A percentile compares a stretch with the other conserved stretches of the same genome.
Evolutionary conservation across 2,113 vertebrate genomes (phyloP).

Genomic region (Chauna torquata): DNA sequence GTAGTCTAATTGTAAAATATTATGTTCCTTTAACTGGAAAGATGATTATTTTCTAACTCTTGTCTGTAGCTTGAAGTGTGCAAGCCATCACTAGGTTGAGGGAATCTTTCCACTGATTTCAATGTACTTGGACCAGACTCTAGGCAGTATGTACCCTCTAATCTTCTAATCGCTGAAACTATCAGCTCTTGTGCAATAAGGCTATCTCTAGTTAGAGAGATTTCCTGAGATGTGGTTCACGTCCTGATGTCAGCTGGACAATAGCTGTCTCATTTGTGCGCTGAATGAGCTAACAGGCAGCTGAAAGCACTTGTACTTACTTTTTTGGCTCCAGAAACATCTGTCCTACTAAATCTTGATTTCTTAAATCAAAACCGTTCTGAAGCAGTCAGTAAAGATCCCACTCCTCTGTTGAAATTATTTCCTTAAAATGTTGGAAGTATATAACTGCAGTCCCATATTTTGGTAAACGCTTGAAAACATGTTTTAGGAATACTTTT

Average conservation of each 20-base stretch:
- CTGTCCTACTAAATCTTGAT: not conserved
- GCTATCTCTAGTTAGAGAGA: not conserved
- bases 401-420: not conserved
- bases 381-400: not conserved
- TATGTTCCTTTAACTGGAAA: not conserved
- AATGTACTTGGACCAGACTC: not conserved
- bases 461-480: not conserved
- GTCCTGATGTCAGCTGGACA: not conserved
- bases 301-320: not conserved
- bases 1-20: not conserved
- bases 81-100: not conserved
- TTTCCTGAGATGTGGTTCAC: not conserved
- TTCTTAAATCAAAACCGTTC: not conserved
- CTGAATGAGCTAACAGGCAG: not conserved
- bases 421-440: not conserved
- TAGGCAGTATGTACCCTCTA: not conserved
- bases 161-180: rapidly evolving
- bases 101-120: not conserved
- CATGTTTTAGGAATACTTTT: not conserved
- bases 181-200: not conserved
- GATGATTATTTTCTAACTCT: not conserved
- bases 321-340: not conserved
- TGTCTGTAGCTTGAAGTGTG: not conserved
- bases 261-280: not conserved
- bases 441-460: rapidly evolving